Base-by-base conservation (phyloP, 2,888 invertebrate species). In the Xestoiulus laeticollis region DNA sequence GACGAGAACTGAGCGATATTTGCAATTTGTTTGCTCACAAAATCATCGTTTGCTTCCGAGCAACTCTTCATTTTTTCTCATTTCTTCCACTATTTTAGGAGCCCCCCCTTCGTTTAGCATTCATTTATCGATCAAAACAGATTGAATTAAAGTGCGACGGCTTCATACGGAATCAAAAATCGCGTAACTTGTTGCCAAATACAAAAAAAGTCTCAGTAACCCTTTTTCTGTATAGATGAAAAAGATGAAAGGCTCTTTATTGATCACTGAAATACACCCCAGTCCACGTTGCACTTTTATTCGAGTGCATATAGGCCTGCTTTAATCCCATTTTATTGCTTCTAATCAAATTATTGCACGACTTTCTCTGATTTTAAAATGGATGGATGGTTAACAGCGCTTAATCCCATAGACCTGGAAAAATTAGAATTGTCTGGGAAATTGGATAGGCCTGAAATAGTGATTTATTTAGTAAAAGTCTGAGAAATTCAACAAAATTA, bases 21-120 rank as follows among this genome's bases (percentile, higher is more conserved):
- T 59, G 59, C 59, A 59, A 22, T 22, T 59, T 59, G 59, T 59
- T 59, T 59, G 59, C 59, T 59, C 59, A 59, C 59, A 59, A 59
- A 59, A 59, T 59, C 59, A 59, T 59, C 59, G 59, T 59, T 59
- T 59, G 59, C 22, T 59, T 6, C 59, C 59, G 59, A 59, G 22
- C 59, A 22, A 59, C 6, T 59, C 59, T 59, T 22, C 59, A 59
- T 59, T 22, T 59, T 59, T 59, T 59, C 59, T 59, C 59, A 59
- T 59, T 59, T 59, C 59, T 59, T 59, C 59, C 59, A 59, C 59
- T 59, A 59, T 59, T 59, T 59, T 59, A 59, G 59, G 59, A 59
- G 59, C 22, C 22, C 59, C 59, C 59, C 22, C 8, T 59, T 59
- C 59, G 59, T 59, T 59, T 59, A 59, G 59, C 59, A 22, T 59